Percentiles rank a stretch among this genome's conserved stretches.
These are phyloP conservation scores for Rutilus rutilus DNA, from an alignment of 2,113 vertebrate species.

Conservation along the genomic window DNA sequence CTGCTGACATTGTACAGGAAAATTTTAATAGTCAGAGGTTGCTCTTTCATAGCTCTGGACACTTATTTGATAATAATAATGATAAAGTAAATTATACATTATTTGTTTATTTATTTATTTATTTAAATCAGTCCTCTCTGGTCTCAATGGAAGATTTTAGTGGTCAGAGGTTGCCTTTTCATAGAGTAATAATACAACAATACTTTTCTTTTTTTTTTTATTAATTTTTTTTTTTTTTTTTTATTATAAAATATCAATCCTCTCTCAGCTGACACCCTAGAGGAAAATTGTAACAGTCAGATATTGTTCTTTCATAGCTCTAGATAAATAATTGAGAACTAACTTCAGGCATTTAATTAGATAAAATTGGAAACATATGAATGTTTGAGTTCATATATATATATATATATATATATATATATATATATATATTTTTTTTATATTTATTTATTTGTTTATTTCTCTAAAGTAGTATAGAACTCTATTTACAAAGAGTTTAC, in stretches of 20 bases:
- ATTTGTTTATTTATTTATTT: background rate
- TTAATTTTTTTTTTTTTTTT: background rate
- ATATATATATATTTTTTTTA: no score
- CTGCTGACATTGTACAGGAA: no score
- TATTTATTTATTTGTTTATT: no score
- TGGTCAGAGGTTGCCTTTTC: background rate
- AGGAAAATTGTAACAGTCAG: background rate
- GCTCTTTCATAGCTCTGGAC: background rate
- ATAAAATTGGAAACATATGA: background rate
- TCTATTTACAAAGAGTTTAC: background rate
- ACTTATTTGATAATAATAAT: background rate
- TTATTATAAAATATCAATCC: background rate
- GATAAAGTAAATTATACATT: no score
- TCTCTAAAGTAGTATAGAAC: background rate
- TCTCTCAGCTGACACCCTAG: background rate
- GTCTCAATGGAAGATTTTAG: background rate
- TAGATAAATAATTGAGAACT: background rate
- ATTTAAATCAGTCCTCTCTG: background rate
- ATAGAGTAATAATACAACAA: background rate
- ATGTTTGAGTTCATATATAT: background rate
- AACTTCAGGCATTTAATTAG: background rate
- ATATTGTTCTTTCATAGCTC: background rate
- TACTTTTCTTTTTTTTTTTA: background rate
- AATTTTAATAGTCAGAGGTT: background rate
- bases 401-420: no score